Percentiles rank a stretch among this genome's conserved stretches.
phyloP scores from a whole-genome alignment of 2,888 invertebrate species.

The Hemaris fuciformis region DNA sequence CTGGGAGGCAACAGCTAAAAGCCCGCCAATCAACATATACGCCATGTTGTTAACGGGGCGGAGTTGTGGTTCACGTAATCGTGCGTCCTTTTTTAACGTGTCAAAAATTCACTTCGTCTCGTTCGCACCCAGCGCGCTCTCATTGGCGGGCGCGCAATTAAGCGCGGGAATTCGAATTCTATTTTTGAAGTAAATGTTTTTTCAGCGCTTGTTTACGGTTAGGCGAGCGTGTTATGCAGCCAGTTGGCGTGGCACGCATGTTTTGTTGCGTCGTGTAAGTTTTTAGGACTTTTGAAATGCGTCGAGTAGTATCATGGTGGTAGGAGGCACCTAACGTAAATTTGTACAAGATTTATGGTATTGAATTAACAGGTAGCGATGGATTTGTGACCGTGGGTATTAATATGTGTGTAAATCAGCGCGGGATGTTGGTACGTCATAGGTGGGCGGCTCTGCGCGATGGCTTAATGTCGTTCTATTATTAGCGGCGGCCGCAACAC shows the following conservation, averaged over 20 bases:
- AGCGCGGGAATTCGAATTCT: constrained; percentile 79
- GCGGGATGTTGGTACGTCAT: constrained; percentile 35
- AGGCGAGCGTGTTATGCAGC: constrained; percentile 44
- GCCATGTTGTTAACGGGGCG: constrained; percentile 86
- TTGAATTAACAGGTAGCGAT: constrained; percentile 71
- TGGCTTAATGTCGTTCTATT: constrained; percentile 33
- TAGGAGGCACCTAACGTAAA: constrained; percentile 64
- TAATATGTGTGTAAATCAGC: constrained; percentile 59
- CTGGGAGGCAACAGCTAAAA: constrained; percentile 57
- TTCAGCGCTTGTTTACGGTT: constrained; percentile 68
- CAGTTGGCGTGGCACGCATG: constrained; percentile 62
- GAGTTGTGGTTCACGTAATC: constrained; percentile 54
- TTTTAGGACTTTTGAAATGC: constrained; percentile 46
- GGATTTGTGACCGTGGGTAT: constrained; percentile 70
- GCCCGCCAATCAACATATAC: constrained; percentile 83
- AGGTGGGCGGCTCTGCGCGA: constrained; percentile 60
- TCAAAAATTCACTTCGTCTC: constrained; percentile 49
- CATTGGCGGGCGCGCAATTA: constrained; percentile 78
- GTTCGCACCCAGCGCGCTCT: constrained; percentile 60
- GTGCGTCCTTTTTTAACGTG: constrained; percentile 39
- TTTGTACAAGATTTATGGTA: constrained; percentile 63
- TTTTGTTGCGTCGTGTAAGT: constrained; percentile 25
- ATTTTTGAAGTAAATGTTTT: constrained; percentile 79
- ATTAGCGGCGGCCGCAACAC: not conserved
- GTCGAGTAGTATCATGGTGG: constrained; percentile 55